Evolutionary conservation across 2,797 vertebrate genomes (phyloP), one percentile per base, ranked within the genome.

Genomic region (Mormyrops attenuatus): DNA sequence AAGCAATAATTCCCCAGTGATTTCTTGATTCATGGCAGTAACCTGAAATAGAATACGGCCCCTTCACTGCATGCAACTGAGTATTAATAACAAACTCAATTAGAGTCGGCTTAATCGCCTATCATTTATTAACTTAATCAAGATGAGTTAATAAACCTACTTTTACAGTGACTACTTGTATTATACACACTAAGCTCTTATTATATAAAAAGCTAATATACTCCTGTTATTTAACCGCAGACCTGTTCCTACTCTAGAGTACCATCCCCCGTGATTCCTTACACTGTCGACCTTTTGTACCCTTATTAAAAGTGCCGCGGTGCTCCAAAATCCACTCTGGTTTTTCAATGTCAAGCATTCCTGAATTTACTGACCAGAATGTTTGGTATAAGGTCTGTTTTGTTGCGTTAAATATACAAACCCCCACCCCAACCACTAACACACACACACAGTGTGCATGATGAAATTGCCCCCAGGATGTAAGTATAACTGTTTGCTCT

Each of bases 81-180:
- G 41, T 85, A 85, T 85, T 85, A 85, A 85, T 85, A 85, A 85
- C 80, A 85, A 85, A 50, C 80, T 85, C 47, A 85, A 85, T 85
- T 85, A 85, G 41, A 85, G 80, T 85, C 20, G 11, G 80, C 41
- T 53, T 87, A 55, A 55, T 87, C 30, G 50, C 85, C 85, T 55
- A 55, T 57, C 30, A 57, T 52, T 55, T 87, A 87, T 87, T 87
- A 55, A 87, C 50, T 57, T 55, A 87, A 55, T 87, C 26, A 87
- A 22, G 80, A 85, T 30, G 50, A 57, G 50, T 26, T 30, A 55
- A 87, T 52, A 57, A 87, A 17, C 15, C 50, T 20, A 50, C 84
- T 85, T 50, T 52, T 50, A 50, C 20, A 47, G 22, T 85, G 47
- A 85, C n/a, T 50, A 26, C 49, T 85, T 85, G 47, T 85, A 26